Base-by-base conservation (phyloP, 1,140 invertebrate species). In the Ephestia elutella region DNA sequence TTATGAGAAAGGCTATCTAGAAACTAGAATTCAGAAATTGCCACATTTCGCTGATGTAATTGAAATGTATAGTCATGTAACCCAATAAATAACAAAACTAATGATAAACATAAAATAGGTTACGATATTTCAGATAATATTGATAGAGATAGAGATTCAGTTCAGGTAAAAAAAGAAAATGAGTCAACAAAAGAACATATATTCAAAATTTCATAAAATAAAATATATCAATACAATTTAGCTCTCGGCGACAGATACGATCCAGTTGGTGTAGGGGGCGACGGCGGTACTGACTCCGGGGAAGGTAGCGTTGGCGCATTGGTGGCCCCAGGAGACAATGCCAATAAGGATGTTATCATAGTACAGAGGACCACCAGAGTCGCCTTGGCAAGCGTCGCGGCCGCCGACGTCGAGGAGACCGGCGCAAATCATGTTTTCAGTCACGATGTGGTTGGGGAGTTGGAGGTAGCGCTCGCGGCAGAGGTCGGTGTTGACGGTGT, bases 331-430 rank as follows among this genome's bases (percentile, higher is more conserved):
- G 5, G 90, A 92, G 3, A 91, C 87, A 0, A 92, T 61, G 5
- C 91, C 91, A 19, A 89, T 66, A 11, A 90, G 64, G 15, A 77
- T 61, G 18, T 77, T 48, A 0, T 49, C 56, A 15, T 60, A 75
- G 59, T 75, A 82, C 38, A 94, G 75, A 1, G 93, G 93, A 10
- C 93, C 93, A 1, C 93, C 93, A 55, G 92, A 92, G 69, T 94
- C 93, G 3, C 93, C 93, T 74, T 91, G 92, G 53, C 59, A 60
- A 30, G 59, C 53, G 68, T 91, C 73, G 9, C 30, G 44, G 13
- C 73, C 66, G n/a, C 70, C 71, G 0, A 70, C 59, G 30, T 69
- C 65, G 0, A 72, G 63, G 17, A 76, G 17, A 53, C 75, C 72
- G 51, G 71, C 65, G 35, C 72, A 78, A 49, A 75, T 75, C 75